Conservation (phyloP, 1,140 invertebrate genomes). For the Venturia canescens region DNA sequence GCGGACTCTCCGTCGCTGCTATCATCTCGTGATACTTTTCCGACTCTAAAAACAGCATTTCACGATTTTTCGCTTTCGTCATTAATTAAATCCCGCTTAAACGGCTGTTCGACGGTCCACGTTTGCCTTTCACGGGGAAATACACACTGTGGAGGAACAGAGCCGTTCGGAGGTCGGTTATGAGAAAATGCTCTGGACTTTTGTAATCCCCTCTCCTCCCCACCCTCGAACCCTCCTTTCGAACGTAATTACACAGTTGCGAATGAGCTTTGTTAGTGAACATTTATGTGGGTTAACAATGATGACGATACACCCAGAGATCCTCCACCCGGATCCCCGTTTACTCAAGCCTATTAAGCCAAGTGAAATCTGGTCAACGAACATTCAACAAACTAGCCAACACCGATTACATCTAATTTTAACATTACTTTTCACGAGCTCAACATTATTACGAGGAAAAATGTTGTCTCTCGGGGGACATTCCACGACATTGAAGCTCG, state of each 20-base stretch:
- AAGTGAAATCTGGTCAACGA: too few relatives aligned
- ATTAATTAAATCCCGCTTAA: conserved; percentile 1
- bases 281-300: conserved; percentile 1
- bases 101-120: background rate
- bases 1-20: conserved; percentile 82
- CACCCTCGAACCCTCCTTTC: background rate
- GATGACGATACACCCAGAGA: background rate
- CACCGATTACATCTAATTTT: too few relatives aligned
- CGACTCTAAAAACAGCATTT: conserved; percentile 81
- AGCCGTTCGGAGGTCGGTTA: conserved; percentile 14
- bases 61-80: background rate
- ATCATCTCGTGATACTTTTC: conserved; percentile 87
- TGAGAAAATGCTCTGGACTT: conserved; percentile 14
- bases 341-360: too few relatives aligned
- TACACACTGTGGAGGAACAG: background rate
- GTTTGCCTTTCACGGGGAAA: background rate
- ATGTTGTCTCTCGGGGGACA: too few relatives aligned
- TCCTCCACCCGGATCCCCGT: too few relatives aligned
- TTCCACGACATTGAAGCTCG: too few relatives aligned
- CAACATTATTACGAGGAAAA: too few relatives aligned
- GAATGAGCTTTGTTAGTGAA: conserved; percentile 35
- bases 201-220: conserved; percentile 10
- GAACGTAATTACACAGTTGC: conserved; percentile 11
- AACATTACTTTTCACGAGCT: too few relatives aligned
- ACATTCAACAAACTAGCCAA: too few relatives aligned